These are phyloP conservation scores for Abrostola tripartita DNA, from an alignment of 2,888 invertebrate species.

Conservation along the genomic window DNA sequence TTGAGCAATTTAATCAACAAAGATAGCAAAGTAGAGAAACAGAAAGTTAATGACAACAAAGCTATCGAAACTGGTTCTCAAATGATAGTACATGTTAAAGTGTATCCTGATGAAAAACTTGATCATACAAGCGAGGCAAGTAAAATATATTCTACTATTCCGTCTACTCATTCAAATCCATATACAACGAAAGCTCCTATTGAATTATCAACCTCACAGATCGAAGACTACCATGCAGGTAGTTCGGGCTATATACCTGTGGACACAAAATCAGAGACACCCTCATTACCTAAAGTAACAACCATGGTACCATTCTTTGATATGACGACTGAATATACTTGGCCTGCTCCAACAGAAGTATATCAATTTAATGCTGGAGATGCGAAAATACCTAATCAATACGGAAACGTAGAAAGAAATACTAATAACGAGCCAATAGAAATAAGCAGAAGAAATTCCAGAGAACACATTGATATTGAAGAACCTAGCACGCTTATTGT, in stretches of 20 bases:
- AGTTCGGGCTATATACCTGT: constrained; percentile 81
- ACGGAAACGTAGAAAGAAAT: constrained; percentile 60
- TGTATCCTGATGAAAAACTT: constrained; percentile 75
- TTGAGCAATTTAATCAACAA: constrained; percentile 44
- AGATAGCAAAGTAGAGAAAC: constrained; percentile 25
- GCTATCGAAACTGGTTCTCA: constrained; percentile 75
- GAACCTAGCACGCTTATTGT: constrained; percentile 65
- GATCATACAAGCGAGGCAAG: constrained; percentile 50
- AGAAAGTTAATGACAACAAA: constrained; percentile 36
- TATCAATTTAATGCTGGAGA: constrained; percentile 80
- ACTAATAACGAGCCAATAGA: constrained; percentile 43
- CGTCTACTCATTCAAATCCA: constrained; percentile 51
- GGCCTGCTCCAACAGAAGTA: constrained; percentile 71
- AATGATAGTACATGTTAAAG: constrained; percentile 90
- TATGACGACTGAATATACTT: constrained; percentile 61
- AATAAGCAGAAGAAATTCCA: constrained; percentile 40
- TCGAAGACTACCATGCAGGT: constrained; percentile 80
- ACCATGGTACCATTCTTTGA: constrained; percentile 65
- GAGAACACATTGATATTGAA: constrained; percentile 31
- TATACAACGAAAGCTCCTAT: constrained; percentile 65
- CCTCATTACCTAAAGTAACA: constrained; percentile 56
- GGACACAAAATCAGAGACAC: constrained; percentile 45
- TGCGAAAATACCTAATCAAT: constrained; percentile 78
- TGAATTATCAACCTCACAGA: constrained; percentile 68
- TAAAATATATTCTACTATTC: constrained; percentile 30